A percentile compares a stretch with the other conserved stretches of the same genome.
phyloP scores from a whole-genome alignment of 2,113 vertebrate species.

The Sander lucioperca region DNA sequence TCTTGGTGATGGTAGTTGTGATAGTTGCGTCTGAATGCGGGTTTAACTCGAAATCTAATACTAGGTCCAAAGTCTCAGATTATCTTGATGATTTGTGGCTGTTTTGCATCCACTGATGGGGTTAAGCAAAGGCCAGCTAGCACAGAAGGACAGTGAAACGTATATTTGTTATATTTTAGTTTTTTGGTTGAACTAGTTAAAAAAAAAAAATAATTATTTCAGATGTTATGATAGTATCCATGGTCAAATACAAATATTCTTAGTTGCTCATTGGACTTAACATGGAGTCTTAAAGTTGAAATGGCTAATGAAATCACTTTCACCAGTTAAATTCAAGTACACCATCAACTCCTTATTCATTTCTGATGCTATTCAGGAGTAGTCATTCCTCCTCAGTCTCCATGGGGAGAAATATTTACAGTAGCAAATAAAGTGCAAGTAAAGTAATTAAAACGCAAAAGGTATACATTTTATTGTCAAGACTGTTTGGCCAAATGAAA shows the following conservation, averaged over 20 bases:
- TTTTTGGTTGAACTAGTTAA: neutral
- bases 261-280: neutral
- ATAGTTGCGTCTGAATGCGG: constrained; percentile 26
- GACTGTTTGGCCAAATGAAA: neutral
- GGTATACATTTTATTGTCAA: neutral
- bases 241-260: neutral
- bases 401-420: neutral
- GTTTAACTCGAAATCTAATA: constrained; percentile 24
- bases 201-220: neutral
- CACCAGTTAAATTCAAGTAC: neutral
- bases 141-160: neutral
- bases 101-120: neutral
- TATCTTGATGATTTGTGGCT: neutral
- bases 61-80: neutral
- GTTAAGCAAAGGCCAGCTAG: neutral
- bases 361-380: neutral
- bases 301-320: neutral
- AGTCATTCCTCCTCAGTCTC: neutral
- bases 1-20: constrained; percentile 20
- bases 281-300: neutral
- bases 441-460: neutral
- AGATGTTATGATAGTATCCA: neutral
- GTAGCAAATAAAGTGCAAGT: neutral
- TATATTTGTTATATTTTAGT: neutral
- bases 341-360: neutral